Evolutionary conservation across 1,140 invertebrate genomes (phyloP).

Genomic region (Campoletis sonorensis): DNA sequence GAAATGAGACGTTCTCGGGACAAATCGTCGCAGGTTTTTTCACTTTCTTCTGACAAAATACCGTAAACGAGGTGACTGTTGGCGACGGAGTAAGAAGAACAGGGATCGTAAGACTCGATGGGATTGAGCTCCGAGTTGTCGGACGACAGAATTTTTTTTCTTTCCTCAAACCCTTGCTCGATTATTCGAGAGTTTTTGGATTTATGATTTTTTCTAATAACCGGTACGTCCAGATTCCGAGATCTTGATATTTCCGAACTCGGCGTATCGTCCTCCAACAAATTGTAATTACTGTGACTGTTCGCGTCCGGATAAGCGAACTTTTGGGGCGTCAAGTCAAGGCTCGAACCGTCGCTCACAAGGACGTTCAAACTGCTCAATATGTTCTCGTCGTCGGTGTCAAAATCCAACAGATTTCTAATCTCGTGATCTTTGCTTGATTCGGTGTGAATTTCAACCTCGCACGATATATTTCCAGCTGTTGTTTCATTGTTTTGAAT

Average conservation of each 20-base stretch:
- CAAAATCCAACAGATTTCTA: slow-evolving; percentile 48
- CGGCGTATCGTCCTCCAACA: slow-evolving; percentile 46
- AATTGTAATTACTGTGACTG: slow-evolving; percentile 60
- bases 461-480: slow-evolving; percentile 53
- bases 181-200: neutral
- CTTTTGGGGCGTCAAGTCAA: slow-evolving; percentile 45
- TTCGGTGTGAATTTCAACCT: slow-evolving; percentile 57
- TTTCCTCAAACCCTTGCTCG: neutral
- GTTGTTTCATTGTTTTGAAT: neutral
- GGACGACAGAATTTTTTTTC: neutral
- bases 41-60: slow-evolving; percentile 48
- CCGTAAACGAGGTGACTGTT: slow-evolving; percentile 64
- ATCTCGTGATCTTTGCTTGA: slow-evolving; percentile 11
- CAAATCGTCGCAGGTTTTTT: slow-evolving; percentile 41
- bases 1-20: slow-evolving; percentile 44
- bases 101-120: slow-evolving; percentile 18
- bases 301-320: slow-evolving; percentile 60
- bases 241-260: slow-evolving; percentile 30
- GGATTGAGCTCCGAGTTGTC: slow-evolving; percentile 18
- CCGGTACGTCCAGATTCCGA: slow-evolving; percentile 25
- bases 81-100: slow-evolving; percentile 50
- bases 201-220: neutral
- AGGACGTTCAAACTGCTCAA: slow-evolving; percentile 48
- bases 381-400: slow-evolving; percentile 54
- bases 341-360: slow-evolving; percentile 37